Evolutionary conservation across 2,888 invertebrate species (phyloP).

Genomic region (Ceraclea dissimilis): DNA sequence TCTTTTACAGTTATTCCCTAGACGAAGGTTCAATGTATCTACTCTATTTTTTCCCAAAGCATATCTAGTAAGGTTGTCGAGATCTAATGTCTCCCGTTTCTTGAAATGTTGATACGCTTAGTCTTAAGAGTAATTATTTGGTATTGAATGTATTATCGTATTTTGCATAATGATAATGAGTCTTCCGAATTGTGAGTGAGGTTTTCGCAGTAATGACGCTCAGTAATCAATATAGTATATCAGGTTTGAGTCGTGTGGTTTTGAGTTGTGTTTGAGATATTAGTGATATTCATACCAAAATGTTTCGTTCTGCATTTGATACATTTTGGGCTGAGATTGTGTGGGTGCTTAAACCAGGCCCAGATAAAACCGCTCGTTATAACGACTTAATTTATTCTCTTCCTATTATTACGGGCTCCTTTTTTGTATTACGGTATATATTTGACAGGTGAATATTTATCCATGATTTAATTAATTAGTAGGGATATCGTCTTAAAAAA

Average conservation of each 20-base stretch:
- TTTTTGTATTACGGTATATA: constrained; percentile 66
- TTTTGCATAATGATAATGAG: no score
- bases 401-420: constrained; percentile 69
- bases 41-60: no score
- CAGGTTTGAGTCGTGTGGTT: constrained; percentile 11
- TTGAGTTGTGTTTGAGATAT: constrained; percentile 7
- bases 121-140: no score
- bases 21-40: no score
- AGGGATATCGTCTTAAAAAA: no score
- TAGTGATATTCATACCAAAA: constrained; percentile 28
- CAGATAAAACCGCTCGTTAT: constrained; percentile 63
- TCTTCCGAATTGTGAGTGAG: no score
- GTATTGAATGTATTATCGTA: no score
- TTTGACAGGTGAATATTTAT: constrained; percentile 71
- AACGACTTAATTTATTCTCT: constrained; percentile 74
- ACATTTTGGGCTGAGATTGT: constrained; percentile 76
- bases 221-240: not conserved
- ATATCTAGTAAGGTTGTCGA: no score
- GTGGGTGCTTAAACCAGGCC: constrained; percentile 82
- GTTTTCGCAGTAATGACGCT: no score
- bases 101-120: no score
- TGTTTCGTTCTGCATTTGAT: constrained; percentile 44
- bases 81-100: no score
- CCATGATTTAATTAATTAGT: constrained; percentile 18
- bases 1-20: no score